Conservation (phyloP, 1,140 invertebrate genomes). For the Pollicipes pollicipes region DNA sequence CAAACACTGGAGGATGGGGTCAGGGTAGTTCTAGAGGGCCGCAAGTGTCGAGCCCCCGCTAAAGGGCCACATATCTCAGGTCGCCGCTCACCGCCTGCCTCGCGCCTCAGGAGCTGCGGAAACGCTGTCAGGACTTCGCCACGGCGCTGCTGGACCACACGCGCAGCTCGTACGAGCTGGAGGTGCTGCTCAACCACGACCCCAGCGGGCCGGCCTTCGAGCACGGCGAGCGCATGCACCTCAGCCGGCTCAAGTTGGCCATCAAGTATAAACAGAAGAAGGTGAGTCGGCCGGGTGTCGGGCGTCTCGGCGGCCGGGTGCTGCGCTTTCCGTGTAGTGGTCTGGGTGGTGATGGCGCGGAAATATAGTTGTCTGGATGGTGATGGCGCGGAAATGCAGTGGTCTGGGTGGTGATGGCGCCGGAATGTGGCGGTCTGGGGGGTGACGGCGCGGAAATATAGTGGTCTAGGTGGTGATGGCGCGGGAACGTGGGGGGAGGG, state of each 20-base stretch:
- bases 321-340: neutral
- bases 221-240: conserved; percentile 80
- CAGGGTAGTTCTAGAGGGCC: too few species aligned
- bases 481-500: too few species aligned
- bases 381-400: too few species aligned
- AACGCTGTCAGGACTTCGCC: conserved; percentile 92
- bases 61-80: too few species aligned
- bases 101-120: conserved; percentile 64
- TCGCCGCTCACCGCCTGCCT: too few species aligned
- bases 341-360: neutral
- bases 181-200: conserved; percentile 83
- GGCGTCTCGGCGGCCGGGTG: neutral
- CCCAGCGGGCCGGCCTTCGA: conserved; percentile 71
- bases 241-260: conserved; percentile 86
- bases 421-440: too few species aligned
- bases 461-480: too few species aligned
- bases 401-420: too few species aligned
- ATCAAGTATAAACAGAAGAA: conserved; percentile 96
- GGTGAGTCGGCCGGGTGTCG: conserved; percentile 42
- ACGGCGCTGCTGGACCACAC: conserved; percentile 91
- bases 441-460: too few species aligned
- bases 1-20: too few species aligned
- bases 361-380: neutral
- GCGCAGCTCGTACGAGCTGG: conserved; percentile 82
- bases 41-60: too few species aligned